Evolutionary conservation across 2,888 invertebrate species (phyloP).

Genomic region (Nyleta sp.): DNA sequence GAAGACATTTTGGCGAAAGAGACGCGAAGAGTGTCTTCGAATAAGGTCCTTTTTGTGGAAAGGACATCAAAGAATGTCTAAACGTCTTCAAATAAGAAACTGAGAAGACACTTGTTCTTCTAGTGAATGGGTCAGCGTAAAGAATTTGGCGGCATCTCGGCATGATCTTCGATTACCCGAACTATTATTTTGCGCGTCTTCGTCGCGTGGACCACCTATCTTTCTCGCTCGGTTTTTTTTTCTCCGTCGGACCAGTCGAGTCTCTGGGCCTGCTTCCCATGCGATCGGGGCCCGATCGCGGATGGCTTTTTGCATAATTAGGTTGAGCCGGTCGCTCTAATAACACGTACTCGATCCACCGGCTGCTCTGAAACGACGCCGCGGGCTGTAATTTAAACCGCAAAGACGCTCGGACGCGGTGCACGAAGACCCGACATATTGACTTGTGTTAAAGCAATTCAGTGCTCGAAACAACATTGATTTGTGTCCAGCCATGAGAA

Average conservation of each 20-base stretch:
- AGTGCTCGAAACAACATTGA: constrained; percentile 44
- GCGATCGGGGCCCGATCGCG: constrained; percentile 61
- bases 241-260: constrained; percentile 48
- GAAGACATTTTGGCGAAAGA: too few relatives aligned
- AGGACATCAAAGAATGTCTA: too few relatives aligned
- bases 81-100: too few relatives aligned
- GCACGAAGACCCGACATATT: constrained; percentile 52
- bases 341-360: constrained; percentile 71
- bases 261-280: constrained; percentile 54
- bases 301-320: constrained; percentile 76
- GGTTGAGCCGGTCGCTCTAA: constrained; percentile 74
- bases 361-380: constrained; percentile 67
- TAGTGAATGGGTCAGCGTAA: neutral
- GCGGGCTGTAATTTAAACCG: constrained; percentile 73
- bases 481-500: constrained; percentile 46
- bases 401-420: constrained; percentile 55
- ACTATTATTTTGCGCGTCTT: constrained; percentile 69
- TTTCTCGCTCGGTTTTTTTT: constrained; percentile 34
- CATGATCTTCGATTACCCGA: constrained; percentile 43
- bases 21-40: too few relatives aligned
- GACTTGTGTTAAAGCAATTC: constrained; percentile 52
- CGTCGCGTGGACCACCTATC: constrained; percentile 6
- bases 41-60: too few relatives aligned
- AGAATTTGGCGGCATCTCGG: constrained; percentile 18
- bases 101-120: too few relatives aligned